These are phyloP conservation scores for Sebastes minor DNA, from an alignment of 2,797 vertebrate genomes.

Conservation along the genomic window DNA sequence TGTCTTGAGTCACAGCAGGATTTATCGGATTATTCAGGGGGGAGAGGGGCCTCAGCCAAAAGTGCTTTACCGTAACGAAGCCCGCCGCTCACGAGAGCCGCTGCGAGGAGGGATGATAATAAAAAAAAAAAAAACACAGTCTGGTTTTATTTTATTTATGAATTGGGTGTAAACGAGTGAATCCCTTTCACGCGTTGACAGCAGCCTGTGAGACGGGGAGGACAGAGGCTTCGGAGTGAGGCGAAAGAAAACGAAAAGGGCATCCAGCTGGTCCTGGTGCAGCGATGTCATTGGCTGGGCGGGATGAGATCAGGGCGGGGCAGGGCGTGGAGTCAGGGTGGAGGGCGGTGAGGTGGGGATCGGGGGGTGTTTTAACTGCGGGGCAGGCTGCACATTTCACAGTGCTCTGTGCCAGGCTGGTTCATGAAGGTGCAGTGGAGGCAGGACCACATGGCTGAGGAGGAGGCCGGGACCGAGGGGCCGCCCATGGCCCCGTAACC, in stretches of 20 bases:
- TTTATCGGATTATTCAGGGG: constrained; percentile 4
- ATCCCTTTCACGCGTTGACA: constrained; percentile 23
- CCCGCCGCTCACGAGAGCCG: constrained; percentile 8
- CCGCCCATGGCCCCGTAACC: constrained; percentile 91
- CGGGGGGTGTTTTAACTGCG: constrained; percentile 82
- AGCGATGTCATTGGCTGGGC: constrained; percentile 31
- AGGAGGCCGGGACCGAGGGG: constrained; percentile 74
- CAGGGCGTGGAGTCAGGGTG: background rate
- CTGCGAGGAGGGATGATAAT: constrained; percentile 26
- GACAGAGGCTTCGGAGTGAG: constrained; percentile 10
- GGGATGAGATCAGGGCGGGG: constrained; percentile 4
- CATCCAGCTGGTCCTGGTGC: constrained; percentile 63
- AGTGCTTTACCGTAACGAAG: constrained; percentile 64
- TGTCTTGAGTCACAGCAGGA: constrained; percentile 64
- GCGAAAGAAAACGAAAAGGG: constrained; percentile 10
- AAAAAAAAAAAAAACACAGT: constrained; percentile 17
- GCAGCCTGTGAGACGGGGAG: constrained; percentile 52
- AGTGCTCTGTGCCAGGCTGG: constrained; percentile 96
- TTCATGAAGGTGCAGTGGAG: constrained; percentile 99
- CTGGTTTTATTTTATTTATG: constrained; percentile 41
- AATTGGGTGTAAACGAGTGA: constrained; percentile 54
- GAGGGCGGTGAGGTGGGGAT: background rate
- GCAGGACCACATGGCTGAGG: constrained; percentile 95
- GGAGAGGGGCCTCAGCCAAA: constrained; percentile 34
- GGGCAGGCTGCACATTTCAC: constrained; percentile 98